Conservation (phyloP, 1,140 invertebrate species). For the Drosophila sturtevanti region DNA sequence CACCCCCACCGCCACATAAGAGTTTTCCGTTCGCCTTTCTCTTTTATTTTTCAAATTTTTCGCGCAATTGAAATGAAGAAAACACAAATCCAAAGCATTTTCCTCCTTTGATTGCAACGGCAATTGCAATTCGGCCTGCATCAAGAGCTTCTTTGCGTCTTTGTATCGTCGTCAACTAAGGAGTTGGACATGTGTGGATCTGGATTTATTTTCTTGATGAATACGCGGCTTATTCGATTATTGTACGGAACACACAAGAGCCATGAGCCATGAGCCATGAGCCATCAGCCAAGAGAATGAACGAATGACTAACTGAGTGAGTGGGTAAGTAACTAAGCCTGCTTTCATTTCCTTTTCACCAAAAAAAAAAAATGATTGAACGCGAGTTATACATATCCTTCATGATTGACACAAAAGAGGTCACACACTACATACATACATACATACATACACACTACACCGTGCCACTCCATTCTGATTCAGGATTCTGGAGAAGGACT, state of each 20-base stretch:
- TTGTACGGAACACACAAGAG: slow-evolving; percentile 29
- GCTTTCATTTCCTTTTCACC: slow-evolving; percentile 74
- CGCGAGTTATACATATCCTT: slow-evolving; percentile 63
- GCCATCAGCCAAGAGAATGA: background rate
- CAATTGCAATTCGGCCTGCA: slow-evolving; percentile 34
- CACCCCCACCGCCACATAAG: background rate
- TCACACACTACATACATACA: slow-evolving; percentile 48
- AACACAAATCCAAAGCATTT: slow-evolving; percentile 50
- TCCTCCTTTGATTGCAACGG: slow-evolving; percentile 50
- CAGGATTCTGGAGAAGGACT: slow-evolving; percentile 35
- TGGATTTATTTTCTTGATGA: slow-evolving; percentile 76
- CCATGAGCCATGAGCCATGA: background rate
- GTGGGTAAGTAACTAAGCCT: slow-evolving; percentile 25
- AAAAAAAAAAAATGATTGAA: slow-evolving; percentile 58
- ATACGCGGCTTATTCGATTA: slow-evolving; percentile 79
- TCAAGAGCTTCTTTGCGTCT: slow-evolving; percentile 24
- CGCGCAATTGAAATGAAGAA: slow-evolving; percentile 22
- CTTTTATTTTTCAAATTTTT: background rate
- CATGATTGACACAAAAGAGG: slow-evolving; percentile 62
- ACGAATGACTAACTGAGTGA: too few species aligned
- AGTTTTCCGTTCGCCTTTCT: slow-evolving; percentile 3
- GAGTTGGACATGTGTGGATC: slow-evolving; percentile 69
- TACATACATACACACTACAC: slow-evolving; percentile 38
- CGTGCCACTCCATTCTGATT: background rate
- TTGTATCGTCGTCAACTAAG: slow-evolving; percentile 47